Conservation (phyloP, 2,113 vertebrate species). For the Plecotus auritus region DNA sequence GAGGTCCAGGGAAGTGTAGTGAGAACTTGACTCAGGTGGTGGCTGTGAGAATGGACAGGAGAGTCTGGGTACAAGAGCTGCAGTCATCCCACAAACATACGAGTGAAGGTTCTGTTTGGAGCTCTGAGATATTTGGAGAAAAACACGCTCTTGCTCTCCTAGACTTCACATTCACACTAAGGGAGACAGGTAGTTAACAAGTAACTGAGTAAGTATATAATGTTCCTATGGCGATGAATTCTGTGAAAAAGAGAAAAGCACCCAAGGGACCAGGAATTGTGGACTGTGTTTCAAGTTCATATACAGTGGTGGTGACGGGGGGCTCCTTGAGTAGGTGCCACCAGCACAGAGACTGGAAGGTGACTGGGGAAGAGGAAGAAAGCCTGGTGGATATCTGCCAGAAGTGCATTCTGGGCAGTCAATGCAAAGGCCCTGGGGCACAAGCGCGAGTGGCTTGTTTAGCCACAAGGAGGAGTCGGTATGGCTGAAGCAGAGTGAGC, state of each 20-base stretch:
- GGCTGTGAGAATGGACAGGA: neutral
- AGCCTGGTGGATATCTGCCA: neutral
- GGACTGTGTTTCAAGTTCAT: neutral
- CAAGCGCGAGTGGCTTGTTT: neutral
- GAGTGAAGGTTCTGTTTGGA: neutral
- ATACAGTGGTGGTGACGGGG: accelerated
- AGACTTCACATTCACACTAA: neutral
- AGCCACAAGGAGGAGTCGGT: neutral
- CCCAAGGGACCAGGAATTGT: neutral
- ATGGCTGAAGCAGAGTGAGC: neutral
- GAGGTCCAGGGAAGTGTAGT: neutral
- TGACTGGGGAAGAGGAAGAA: neutral
- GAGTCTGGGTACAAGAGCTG: neutral
- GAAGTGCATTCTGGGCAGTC: neutral
- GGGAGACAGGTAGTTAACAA: neutral
- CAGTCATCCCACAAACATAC: neutral
- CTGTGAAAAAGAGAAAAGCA: neutral
- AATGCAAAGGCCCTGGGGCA: neutral
- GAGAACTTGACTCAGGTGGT: neutral
- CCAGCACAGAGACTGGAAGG: neutral
- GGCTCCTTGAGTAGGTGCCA: neutral
- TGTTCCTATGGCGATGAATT: neutral
- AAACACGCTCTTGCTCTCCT: neutral
- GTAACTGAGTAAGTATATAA: neutral
- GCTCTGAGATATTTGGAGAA: neutral